Percentiles rank a stretch among this genome's conserved stretches.
Conservation (phyloP, 2,888 invertebrate species). For the Caenorhabditis parvicauda region DNA sequence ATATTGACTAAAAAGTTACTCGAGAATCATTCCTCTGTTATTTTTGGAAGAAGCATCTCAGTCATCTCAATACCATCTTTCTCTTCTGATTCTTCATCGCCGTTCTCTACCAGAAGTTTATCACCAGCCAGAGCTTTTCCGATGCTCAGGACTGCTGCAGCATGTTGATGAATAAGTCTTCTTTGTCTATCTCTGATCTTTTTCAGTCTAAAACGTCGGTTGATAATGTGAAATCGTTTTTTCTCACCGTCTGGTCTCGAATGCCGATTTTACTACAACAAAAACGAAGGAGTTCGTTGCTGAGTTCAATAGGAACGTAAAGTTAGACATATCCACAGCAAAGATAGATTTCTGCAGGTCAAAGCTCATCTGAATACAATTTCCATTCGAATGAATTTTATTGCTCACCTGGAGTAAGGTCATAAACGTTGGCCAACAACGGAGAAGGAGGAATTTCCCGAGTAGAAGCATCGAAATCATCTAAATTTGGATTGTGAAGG, state of each 20-base stretch:
- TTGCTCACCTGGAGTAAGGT: conserved; percentile 21
- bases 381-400: not conserved
- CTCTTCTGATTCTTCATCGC: too few species aligned
- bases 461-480: conserved; percentile 46
- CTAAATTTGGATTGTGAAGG: conserved; percentile 26
- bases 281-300: conserved; percentile 51
- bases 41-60: too few species aligned
- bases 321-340: conserved; percentile 21
- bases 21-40: too few species aligned
- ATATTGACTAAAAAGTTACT: too few species aligned
- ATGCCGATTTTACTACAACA: conserved; percentile 49
- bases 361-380: conserved; percentile 12
- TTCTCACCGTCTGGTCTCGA: conserved; percentile 40
- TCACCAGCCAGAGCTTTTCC: conserved; percentile 50
- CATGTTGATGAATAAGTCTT: conserved; percentile 42
- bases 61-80: too few species aligned
- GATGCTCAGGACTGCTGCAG: conserved; percentile 48
- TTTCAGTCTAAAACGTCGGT: conserved; percentile 22
- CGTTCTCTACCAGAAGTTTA: too few species aligned
- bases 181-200: conserved; percentile 33
- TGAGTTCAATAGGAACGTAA: conserved; percentile 45
- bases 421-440: conserved; percentile 45
- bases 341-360: conserved; percentile 7
- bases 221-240: not conserved
- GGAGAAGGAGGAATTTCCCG: conserved; percentile 45